Percentiles rank a stretch among this genome's conserved stretches.
Conservation (phyloP, 2,888 invertebrate species). For the Lepidonotus clava region DNA sequence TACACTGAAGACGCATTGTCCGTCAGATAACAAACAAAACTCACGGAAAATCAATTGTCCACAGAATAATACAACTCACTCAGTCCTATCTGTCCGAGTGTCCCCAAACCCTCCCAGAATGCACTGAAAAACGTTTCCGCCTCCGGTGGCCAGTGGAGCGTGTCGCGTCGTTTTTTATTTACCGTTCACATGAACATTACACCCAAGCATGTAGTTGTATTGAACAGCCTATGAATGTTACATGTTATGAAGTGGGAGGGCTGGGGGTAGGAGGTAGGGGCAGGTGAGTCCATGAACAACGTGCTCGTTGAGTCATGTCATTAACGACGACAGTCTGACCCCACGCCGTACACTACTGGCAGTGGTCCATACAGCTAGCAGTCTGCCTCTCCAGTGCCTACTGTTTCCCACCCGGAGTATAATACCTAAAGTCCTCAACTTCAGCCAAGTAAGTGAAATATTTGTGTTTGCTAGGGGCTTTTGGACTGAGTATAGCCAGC, state of each 20-base stretch:
- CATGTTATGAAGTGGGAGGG: background rate
- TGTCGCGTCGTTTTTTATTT: background rate
- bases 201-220: background rate
- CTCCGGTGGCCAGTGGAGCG: background rate
- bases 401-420: background rate
- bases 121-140: background rate
- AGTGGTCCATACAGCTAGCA: no score
- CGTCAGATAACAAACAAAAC: no score
- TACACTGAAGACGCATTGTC: background rate
- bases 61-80: no score
- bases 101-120: no score
- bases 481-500: background rate
- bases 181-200: background rate
- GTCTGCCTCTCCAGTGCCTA: no score
- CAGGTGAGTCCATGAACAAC: constrained; percentile 3
- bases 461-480: background rate
- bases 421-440: background rate
- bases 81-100: no score
- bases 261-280: background rate
- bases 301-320: background rate
- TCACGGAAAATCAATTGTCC: no score
- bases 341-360: no score
- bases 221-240: constrained; percentile 6
- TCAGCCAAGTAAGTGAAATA: background rate
- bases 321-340: no score